These are phyloP conservation scores for Nyctereutes procyonoides DNA, from an alignment of 2,113 vertebrate species.

Conservation along the genomic window DNA sequence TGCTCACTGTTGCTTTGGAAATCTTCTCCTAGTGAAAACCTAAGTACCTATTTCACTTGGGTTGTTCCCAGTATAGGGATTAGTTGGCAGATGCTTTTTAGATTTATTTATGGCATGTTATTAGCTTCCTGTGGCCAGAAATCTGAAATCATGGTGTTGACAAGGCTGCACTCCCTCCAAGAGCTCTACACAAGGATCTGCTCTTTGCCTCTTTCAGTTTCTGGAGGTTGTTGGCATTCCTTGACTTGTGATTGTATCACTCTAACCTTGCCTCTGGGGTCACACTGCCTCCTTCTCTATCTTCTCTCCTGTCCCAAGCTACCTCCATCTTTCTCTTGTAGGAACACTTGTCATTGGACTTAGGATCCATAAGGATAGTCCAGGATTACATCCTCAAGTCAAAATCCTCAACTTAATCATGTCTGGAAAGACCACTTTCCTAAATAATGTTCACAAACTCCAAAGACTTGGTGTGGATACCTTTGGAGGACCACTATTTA, in stretches of 20 bases:
- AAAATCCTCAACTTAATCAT: neutral
- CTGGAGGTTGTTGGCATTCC: neutral
- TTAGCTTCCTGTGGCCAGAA: conserved; percentile 2
- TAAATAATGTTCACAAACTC: neutral
- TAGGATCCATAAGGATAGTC: neutral
- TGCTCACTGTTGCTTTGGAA: neutral
- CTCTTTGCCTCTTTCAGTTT: neutral
- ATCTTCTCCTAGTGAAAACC: neutral
- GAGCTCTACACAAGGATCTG: accelerated
- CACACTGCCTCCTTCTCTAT: neutral
- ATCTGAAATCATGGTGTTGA: neutral
- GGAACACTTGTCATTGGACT: neutral
- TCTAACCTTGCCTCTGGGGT: neutral
- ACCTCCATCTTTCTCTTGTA: neutral
- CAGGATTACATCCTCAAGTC: neutral
- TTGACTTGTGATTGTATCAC: neutral
- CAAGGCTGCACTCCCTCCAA: neutral
- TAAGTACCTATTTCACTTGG: neutral
- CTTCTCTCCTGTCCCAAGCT: neutral
- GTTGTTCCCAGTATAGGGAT: neutral
- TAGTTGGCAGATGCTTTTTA: neutral
- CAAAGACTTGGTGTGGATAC: neutral
- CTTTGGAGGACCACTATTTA: neutral
- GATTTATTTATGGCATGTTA: neutral
- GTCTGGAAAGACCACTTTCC: neutral